Percentiles rank a stretch among this genome's conserved stretches.
phyloP scores from a whole-genome alignment of 2,888 invertebrate species.

The Ischnus inquisitorius region DNA sequence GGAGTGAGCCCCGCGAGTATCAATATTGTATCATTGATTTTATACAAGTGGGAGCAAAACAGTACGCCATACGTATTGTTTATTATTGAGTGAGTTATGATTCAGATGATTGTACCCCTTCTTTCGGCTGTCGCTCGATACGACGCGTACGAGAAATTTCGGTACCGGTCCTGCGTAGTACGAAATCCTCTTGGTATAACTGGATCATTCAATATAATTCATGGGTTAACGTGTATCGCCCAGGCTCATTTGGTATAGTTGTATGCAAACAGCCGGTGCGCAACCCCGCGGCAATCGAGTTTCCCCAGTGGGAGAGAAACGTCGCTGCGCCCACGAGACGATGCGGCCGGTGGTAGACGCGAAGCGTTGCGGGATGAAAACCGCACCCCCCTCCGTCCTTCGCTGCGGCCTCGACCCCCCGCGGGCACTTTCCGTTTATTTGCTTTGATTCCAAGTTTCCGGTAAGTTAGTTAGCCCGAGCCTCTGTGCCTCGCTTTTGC shows the following conservation, averaged over 20 bases:
- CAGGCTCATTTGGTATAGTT: conserved; percentile 65
- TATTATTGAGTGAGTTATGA: background rate
- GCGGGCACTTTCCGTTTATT: conserved; percentile 83
- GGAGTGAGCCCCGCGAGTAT: background rate
- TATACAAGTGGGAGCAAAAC: background rate
- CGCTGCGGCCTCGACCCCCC: conserved; percentile 77
- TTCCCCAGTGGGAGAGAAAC: conserved; percentile 53
- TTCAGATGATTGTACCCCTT: background rate
- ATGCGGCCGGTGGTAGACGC: conserved; percentile 31
- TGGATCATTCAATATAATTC: conserved; percentile 65
- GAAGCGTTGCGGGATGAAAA: conserved; percentile 50
- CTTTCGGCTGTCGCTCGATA: background rate
- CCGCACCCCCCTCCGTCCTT: conserved; percentile 34
- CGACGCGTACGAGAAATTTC: background rate
- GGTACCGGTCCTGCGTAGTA: background rate
- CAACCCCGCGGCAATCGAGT: conserved; percentile 64
- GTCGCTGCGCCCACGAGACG: conserved; percentile 56
- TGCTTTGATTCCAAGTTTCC: conserved; percentile 85
- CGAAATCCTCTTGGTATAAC: conserved; percentile 38
- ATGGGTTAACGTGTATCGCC: conserved; percentile 53
- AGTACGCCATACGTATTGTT: background rate
- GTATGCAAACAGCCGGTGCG: conserved; percentile 64
- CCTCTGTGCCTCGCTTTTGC: conserved; percentile 63
- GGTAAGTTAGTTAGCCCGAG: conserved; percentile 82
- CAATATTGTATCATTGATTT: background rate